Percentiles rank a stretch among this genome's conserved stretches.
Evolutionary conservation across 2,888 invertebrate genomes (phyloP).

Genomic region (Diadegma fenestrale): DNA sequence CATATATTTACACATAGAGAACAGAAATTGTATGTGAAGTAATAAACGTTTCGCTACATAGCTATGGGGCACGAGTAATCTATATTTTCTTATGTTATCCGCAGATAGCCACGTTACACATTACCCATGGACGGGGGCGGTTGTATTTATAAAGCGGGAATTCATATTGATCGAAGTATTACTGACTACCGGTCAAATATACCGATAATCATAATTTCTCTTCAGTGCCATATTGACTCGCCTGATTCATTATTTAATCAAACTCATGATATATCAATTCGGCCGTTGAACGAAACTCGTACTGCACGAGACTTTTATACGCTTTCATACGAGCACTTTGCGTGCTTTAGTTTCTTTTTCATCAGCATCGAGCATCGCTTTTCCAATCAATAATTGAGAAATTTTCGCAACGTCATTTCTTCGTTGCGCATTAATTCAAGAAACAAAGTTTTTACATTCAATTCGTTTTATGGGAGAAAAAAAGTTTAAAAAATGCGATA

Average conservation of each 20-base stretch:
- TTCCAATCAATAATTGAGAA: not conserved
- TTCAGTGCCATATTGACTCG: not conserved
- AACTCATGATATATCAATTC: slow-evolving; percentile 48
- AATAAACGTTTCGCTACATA: slow-evolving; percentile 26
- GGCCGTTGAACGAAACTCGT: slow-evolving; percentile 34
- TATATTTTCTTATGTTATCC: slow-evolving; percentile 44
- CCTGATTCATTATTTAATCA: slow-evolving; percentile 25
- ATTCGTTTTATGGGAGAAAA: not conserved
- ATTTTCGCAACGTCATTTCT: not conserved
- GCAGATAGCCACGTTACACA: slow-evolving; percentile 14
- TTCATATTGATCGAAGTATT: slow-evolving; percentile 47
- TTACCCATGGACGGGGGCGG: not conserved
- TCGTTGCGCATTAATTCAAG: not conserved
- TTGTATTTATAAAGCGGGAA: not conserved
- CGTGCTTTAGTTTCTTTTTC: not conserved
- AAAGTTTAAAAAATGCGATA: not conserved
- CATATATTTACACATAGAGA: not conserved
- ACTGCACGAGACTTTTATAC: not conserved
- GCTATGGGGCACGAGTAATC: slow-evolving; percentile 46
- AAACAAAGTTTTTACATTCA: not conserved
- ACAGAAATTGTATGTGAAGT: not conserved
- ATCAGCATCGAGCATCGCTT: not conserved
- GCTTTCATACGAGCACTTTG: not conserved
- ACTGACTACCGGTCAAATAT: slow-evolving; percentile 40
- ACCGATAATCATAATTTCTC: slow-evolving; percentile 42